These are phyloP conservation scores for Archaeoteleia sp. DNA, from an alignment of 2,888 invertebrate species.

Conservation along the genomic window DNA sequence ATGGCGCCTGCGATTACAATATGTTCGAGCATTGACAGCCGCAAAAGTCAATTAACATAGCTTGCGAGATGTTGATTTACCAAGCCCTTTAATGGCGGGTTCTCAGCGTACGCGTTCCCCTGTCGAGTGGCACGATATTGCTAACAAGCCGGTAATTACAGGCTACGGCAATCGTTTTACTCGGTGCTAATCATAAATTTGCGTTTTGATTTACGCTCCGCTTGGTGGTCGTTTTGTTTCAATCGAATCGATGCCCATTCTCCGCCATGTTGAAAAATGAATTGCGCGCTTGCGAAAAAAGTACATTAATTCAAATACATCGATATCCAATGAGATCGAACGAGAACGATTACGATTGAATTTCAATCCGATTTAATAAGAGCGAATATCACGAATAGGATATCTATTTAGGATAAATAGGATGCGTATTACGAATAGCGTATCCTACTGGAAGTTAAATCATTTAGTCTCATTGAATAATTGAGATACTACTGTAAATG, in stretches of 20 bases:
- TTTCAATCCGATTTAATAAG: too few relatives aligned
- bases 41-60: constrained; percentile 8
- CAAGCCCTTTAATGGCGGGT: constrained; percentile 23
- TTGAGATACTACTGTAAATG: too few relatives aligned
- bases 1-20: too few relatives aligned
- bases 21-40: not conserved
- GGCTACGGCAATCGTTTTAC: constrained; percentile 19
- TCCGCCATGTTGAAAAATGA: constrained; percentile 11
- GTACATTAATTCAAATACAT: too few relatives aligned
- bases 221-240: constrained; percentile 12
- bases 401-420: too few relatives aligned
- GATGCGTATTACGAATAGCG: too few relatives aligned
- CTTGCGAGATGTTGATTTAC: constrained; percentile 21
- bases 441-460: too few relatives aligned
- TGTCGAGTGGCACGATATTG: constrained; percentile 8
- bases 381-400: too few relatives aligned
- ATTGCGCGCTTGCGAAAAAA: constrained; percentile 21
- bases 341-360: too few relatives aligned
- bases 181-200: constrained; percentile 24
- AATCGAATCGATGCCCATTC: constrained; percentile 18
- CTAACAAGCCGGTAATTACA: constrained; percentile 34
- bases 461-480: too few relatives aligned
- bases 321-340: too few relatives aligned
- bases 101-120: not conserved
- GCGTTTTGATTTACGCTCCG: constrained; percentile 24